Evolutionary conservation across 2,797 vertebrate species (phyloP).

Genomic region (Gambusia yucatana): DNA sequence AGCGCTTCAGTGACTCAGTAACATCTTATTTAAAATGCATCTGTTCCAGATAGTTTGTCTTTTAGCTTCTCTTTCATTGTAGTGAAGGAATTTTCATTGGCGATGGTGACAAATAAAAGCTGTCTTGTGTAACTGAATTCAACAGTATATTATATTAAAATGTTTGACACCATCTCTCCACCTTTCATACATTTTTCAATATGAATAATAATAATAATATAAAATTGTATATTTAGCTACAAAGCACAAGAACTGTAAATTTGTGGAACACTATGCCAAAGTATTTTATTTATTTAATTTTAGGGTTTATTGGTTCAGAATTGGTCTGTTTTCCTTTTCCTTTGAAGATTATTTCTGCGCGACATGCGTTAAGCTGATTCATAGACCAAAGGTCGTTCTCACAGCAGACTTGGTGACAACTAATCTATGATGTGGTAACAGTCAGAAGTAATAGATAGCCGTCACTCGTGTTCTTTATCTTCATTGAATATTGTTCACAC

Average conservation of each 20-base stretch:
- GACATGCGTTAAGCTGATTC: conserved; percentile 61
- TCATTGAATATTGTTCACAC: conserved; percentile 7
- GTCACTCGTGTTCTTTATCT: conserved; percentile 21
- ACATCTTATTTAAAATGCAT: neutral
- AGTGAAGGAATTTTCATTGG: neutral
- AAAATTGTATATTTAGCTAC: neutral
- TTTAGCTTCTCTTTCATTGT: neutral
- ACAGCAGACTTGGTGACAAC: conserved; percentile 63
- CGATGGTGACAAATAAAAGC: neutral
- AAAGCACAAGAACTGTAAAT: neutral
- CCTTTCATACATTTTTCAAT: neutral
- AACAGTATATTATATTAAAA: neutral
- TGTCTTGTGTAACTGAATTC: neutral
- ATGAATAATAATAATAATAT: no score
- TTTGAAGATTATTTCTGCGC: conserved; percentile 46
- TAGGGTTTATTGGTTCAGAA: conserved; percentile 16
- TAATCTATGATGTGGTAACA: conserved; percentile 63
- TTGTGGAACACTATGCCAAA: neutral
- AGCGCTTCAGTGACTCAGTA: neutral
- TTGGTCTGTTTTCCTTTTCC: conserved; percentile 31
- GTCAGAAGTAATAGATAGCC: conserved; percentile 27
- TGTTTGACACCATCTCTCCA: neutral
- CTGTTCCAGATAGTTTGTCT: neutral
- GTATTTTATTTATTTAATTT: neutral
- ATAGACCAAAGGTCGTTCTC: conserved; percentile 69